Percentiles rank a stretch among this genome's conserved stretches.
Evolutionary conservation across 2,113 vertebrate genomes (phyloP).

Genomic region (Caranx ignobilis): DNA sequence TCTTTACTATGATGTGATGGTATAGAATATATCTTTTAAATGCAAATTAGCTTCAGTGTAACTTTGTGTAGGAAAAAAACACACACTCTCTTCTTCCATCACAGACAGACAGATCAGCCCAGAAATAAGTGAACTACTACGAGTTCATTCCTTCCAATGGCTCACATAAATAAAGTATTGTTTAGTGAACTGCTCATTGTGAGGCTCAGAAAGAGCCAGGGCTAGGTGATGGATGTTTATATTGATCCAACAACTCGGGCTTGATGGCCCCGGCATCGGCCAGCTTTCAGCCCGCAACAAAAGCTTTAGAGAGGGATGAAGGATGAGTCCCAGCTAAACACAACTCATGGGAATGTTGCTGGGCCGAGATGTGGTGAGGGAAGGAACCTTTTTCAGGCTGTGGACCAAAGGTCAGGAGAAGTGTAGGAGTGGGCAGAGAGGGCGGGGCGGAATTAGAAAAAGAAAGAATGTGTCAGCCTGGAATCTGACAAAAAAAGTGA

Average conservation of each 20-base stretch:
- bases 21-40: background rate
- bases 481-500: slow-evolving; percentile 72
- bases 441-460: slow-evolving; percentile 48
- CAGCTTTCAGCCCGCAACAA: slow-evolving; percentile 82
- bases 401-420: slow-evolving; percentile 67
- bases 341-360: slow-evolving; percentile 69
- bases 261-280: slow-evolving; percentile 78
- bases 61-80: background rate
- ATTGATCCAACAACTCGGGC: slow-evolving; percentile 84
- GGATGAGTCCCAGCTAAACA: slow-evolving; percentile 74
- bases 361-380: slow-evolving; percentile 49
- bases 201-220: slow-evolving; percentile 71
- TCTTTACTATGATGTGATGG: background rate
- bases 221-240: slow-evolving; percentile 83
- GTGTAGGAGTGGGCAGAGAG: slow-evolving; percentile 49
- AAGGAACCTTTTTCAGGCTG: slow-evolving; percentile 71
- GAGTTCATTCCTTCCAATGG: slow-evolving; percentile 80
- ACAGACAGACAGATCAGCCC: slow-evolving; percentile 36
- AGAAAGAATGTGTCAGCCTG: slow-evolving; percentile 64
- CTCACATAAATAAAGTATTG: slow-evolving; percentile 82
- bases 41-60: background rate
- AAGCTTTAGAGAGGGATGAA: slow-evolving; percentile 80
- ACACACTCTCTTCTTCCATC: slow-evolving; percentile 20
- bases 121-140: slow-evolving; percentile 68
- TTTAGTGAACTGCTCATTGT: slow-evolving; percentile 83